phyloP scores from a whole-genome alignment of 2,797 vertebrate genomes.

The Cuculus canorus region DNA sequence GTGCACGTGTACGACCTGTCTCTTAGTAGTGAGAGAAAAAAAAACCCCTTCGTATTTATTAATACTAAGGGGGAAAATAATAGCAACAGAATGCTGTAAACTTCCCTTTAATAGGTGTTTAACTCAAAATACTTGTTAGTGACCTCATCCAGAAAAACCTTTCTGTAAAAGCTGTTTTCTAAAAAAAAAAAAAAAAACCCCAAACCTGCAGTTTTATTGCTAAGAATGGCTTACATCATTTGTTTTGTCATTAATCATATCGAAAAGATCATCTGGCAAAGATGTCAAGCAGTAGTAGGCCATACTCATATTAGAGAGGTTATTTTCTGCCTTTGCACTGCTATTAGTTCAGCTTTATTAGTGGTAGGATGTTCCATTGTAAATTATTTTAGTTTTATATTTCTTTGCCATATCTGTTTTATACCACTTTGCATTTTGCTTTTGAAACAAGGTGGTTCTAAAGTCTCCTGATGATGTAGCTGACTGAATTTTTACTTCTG shows the following conservation, averaged over 20 bases:
- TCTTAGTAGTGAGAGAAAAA: not conserved
- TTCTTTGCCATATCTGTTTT: not conserved
- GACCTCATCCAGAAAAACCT: not conserved
- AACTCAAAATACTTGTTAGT: not conserved
- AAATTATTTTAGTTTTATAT: not conserved
- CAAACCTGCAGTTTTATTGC: not conserved
- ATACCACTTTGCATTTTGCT: not conserved
- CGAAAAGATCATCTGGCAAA: not conserved
- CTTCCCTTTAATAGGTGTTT: not conserved
- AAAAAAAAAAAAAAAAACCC: not conserved
- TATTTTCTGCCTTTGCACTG: not conserved
- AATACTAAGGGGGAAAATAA: not conserved
- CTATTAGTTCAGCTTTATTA: not conserved
- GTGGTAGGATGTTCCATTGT: not conserved
- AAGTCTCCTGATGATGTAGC: not conserved
- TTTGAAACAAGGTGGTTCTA: not conserved
- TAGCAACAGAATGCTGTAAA: not conserved
- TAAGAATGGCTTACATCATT: not conserved
- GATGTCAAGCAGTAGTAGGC: not conserved
- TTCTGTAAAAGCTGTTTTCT: not conserved
- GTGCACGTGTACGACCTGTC: no score
- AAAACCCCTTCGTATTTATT: not conserved
- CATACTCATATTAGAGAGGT: fast-evolving
- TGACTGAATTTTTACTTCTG: not conserved
- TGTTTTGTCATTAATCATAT: not conserved